Evolutionary conservation across 2,888 invertebrate genomes (phyloP), one percentile per base, ranked within the genome.

Genomic region (Hyposoter dolosus): DNA sequence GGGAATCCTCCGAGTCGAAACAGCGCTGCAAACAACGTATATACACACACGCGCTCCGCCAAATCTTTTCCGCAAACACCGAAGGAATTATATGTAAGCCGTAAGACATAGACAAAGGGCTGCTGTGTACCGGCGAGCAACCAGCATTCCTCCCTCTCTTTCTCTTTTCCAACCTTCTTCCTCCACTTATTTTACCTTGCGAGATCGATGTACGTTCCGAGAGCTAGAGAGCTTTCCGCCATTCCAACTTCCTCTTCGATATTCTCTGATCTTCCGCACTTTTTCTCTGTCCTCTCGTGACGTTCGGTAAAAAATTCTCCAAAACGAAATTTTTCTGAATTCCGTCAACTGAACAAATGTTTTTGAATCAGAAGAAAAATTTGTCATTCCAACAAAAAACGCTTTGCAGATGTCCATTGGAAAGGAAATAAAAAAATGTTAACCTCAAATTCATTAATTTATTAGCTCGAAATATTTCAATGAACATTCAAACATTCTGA

Each of bases 41-140:
- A 80, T 32, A 60, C 47, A 76, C 82, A 66, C 75, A 66, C 75
- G 47, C 75, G 19, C 47, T 65, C 66, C 72, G 77, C 68, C 71
- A 78, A 89, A 94, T 93, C 94, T 93, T 93, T 96, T 96, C 95
- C 95, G 95, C 95, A 95, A 96, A 95, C 94, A 95, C 95, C 76
- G 85, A 86, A 85, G 95, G 95, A 95, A 95, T 96, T 95, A 95
- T 95, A 95, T 95, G 95, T 95, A 95, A 95, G 95, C 95, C 95
- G 95, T 96, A 95, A 96, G 94, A 93, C 94, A 93, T 92, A 93
- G 94, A 94, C 94, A 94, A 94, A 94, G 92, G 93, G 87, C 56
- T 77, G 88, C 87, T 85, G 86, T 86, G 69, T 45, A 17, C 65
- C 81, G 72, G 79, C 80, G 85, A 72, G 66, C 35, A 43, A 83